Base-by-base conservation (phyloP, 2,113 vertebrate species). In the Phalacrocorax pelagicus region DNA sequence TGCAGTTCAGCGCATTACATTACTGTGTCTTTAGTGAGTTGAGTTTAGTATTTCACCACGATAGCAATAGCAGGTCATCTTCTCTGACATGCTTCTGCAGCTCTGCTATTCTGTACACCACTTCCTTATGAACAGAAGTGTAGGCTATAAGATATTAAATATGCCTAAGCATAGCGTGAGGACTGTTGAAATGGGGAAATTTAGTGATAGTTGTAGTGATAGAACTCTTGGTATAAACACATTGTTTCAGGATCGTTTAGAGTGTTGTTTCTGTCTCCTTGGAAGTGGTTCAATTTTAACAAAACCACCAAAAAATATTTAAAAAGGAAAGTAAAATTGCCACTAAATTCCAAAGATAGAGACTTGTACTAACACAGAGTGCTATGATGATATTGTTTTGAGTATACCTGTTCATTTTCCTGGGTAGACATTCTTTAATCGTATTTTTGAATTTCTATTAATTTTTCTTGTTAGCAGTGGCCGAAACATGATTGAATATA, bases 301-400 rank as follows among this genome's bases (percentile, higher is more conserved):
- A 91, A 93, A 88, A 27, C 3, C 34, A 58, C 6, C 2, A 61
- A 52, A 79, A 85, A 44, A 44, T 44, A 29, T 26, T 22, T 8
- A 4, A 20, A 11, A 8, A 34, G 26, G 44, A 29, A 52, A 62
- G 54, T 10, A 1, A 12, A 61, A 18, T 13, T 19, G 38, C 0
- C 12, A 4, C 15, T 21, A 18, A 24, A 79, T 86, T 81, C 3
- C 18, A 42, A 57, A 81, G 61, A 22, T 5, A 29, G 29, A 81
- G 34, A 15, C 27, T 18, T 58, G 21, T 13, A 12, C 15, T 72
- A 57, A 57, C n/a, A 20, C 1, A 9, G 6, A 63, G 32, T 44
- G 9, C 11, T 55, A 10, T 40, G 61, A 55, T 58, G 18, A 5
- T 17, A 8, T 49, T 58, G 27, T 19, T 52, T 52, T 55, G 32